phyloP scores from a whole-genome alignment of 2,113 vertebrate species.

The Dolichotis patagonum region DNA sequence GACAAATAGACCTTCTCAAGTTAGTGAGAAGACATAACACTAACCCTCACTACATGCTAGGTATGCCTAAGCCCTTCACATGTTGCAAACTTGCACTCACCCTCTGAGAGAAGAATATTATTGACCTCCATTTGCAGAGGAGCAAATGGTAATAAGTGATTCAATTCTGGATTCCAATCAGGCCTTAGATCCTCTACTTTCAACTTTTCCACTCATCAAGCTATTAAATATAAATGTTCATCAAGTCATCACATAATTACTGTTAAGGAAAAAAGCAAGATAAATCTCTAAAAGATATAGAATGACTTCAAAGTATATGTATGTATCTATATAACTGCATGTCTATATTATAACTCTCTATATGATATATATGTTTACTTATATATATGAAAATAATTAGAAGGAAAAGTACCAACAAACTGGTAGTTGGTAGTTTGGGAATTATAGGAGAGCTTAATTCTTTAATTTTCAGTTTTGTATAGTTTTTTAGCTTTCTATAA shows the following conservation, averaged over 20 bases:
- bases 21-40: not conserved
- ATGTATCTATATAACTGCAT: not conserved
- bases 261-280: not conserved
- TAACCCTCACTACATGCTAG: not conserved
- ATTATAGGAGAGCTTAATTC: not conserved
- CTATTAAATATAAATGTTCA: not conserved
- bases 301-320: not conserved
- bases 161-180: not conserved
- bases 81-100: not conserved
- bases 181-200: not conserved
- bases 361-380: not conserved
- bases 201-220: not conserved
- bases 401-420: not conserved
- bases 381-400: not conserved
- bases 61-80: not conserved
- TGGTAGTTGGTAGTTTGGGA: not conserved
- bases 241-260: conserved; percentile 13
- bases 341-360: not conserved
- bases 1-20: not conserved
- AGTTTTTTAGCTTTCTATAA: not conserved
- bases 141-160: not conserved
- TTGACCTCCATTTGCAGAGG: not conserved
- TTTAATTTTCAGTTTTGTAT: not conserved
- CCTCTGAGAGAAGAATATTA: not conserved
- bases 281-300: not conserved